Evolutionary conservation across 2,113 vertebrate genomes (phyloP), one percentile per base, ranked within the genome.

Genomic region (Notothenia coriiceps): DNA sequence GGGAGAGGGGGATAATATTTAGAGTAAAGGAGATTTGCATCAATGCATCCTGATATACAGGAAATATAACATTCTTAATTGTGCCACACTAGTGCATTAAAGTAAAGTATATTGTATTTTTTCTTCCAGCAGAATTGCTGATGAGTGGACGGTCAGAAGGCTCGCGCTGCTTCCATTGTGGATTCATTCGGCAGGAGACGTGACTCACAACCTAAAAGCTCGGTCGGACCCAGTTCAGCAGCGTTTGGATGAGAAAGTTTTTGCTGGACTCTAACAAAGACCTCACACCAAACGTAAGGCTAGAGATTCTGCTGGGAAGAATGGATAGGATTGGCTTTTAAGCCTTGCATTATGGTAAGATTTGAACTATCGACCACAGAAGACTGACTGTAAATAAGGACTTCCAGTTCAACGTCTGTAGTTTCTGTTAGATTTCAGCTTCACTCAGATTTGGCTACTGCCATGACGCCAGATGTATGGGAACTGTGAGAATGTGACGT

Each of bases 401-500:
- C 33, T 61, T 50, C 29, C 22, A 61, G 6, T 52, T 80, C 25
- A 25, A 25, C 25, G 25, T 25, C 25, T 25, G 22, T 22, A 25
- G 25, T 25, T 25, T 25, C 25, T 25, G 25, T 47, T 54, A 11
- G 60, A 59, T 46, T 64, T 63, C 1, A 85, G 10, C 65, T 78
- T 72, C 51, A 61, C 64, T 81, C 61, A 65, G 64, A 70, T 72
- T 56, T 35, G 51, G 63, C 69, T 63, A 68, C 11, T 69, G 77
- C 80, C 72, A 56, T 33, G 13, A 77, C 15, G 22, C n/a, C 40
- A 44, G 1, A 50, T 51, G 14, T 71, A 22, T 64, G 15, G 20
- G 61, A 82, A 74, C 70, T 74, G 79, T 75, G 74, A 75, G 68
- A 86, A 80, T 79, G 76, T 85, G 73, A 82, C 4, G 7, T 51